These are phyloP conservation scores for Hyposoter dolosus DNA, from an alignment of 2,888 invertebrate species.

Conservation along the genomic window DNA sequence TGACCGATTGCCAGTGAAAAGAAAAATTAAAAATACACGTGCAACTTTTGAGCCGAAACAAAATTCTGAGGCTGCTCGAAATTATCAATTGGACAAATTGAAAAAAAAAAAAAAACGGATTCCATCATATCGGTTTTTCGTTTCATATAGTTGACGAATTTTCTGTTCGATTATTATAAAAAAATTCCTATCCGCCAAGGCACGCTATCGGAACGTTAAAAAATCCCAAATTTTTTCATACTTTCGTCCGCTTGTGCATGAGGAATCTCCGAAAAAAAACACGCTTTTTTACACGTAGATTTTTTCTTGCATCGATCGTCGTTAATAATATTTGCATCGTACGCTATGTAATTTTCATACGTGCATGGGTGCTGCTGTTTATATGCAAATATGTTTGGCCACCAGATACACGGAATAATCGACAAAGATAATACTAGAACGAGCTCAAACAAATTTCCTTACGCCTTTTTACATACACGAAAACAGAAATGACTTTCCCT, in stretches of 20 bases:
- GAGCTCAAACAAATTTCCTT: not conserved
- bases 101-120: too few relatives aligned
- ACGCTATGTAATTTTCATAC: constrained; percentile 42
- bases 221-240: constrained; percentile 19
- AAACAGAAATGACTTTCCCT: not conserved
- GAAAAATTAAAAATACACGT: too few relatives aligned
- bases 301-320: not conserved
- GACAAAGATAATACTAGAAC: not conserved
- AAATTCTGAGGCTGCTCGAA: too few relatives aligned
- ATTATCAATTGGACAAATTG: too few relatives aligned
- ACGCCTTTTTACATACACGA: not conserved
- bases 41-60: too few relatives aligned
- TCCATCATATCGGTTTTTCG: not conserved
- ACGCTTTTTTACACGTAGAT: not conserved
- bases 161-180: constrained; percentile 4
- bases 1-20: not conserved
- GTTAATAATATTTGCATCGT: constrained; percentile 24
- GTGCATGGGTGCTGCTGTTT: constrained; percentile 76
- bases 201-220: constrained; percentile 2
- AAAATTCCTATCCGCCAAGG: not conserved
- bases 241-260: not conserved
- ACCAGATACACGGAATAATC: constrained; percentile 47
- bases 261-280: not conserved
- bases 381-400: constrained; percentile 78
- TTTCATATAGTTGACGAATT: not conserved